Evolutionary conservation across 2,113 vertebrate genomes (phyloP), one percentile per base, ranked within the genome.

Genomic region (Cavia aperea): DNA sequence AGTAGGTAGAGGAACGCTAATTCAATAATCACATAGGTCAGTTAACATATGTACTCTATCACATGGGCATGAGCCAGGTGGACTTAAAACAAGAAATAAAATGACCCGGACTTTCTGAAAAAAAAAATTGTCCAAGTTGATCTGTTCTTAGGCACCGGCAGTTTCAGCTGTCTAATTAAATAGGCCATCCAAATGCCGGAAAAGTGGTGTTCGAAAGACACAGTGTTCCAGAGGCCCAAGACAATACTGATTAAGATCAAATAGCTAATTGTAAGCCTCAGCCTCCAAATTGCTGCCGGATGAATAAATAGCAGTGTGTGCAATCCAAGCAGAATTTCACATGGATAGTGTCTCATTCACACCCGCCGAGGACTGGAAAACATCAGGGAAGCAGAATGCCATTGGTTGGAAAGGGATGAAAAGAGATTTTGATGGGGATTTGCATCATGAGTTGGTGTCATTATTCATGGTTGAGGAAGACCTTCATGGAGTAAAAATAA

Each of bases 221-320:
- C 89, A 88, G 96, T 95, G 96, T 97, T 96, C 96, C 95, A 92
- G 96, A 96, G 95, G 82, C 96, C 94, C 92, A 86, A 95, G 97
- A 97, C 97, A 98, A 98, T 96, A 90, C 95, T 97, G 97, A 98
- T 98, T 97, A 98, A 98, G 97, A 98, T 98, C 97, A 97, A 98
- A 97, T 97, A 97, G 96, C 95, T 98, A 97, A 98, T 97, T 97
- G 96, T 97, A 96, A 97, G 97, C 95, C 96, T 93, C 94, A 96
- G 94, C 94, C 95, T 98, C 95, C 96, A 97, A 97, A 97, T 97
- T 97, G 97, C 97, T 96, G 96, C 95, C 2, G 81, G 96, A 96
- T 97, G 97, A 98, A 98, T 97, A 97, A 97, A 96, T 89, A 96
- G 96, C 97, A 97, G 97, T 97, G 96, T 97, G 96, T 95, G 96